Percentiles rank a stretch among this genome's conserved stretches.
These are phyloP conservation scores for Trachelus iudaicus DNA, from an alignment of 2,888 invertebrate species.

Conservation along the genomic window DNA sequence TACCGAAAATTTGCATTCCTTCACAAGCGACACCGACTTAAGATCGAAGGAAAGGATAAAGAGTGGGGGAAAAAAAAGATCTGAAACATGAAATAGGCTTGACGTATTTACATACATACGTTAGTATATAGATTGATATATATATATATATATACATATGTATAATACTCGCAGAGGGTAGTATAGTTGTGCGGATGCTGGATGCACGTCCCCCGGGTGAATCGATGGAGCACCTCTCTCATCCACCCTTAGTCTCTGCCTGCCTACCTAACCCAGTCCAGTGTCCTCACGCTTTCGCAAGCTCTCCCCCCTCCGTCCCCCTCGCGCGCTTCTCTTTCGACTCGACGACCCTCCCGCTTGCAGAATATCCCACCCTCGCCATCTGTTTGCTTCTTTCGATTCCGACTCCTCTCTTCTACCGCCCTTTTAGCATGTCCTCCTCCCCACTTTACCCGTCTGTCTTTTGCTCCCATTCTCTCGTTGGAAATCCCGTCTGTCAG, in stretches of 20 bases:
- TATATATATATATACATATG: too few species aligned
- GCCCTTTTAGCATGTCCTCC: not conserved
- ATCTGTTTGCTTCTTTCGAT: too few species aligned
- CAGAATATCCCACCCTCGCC: too few species aligned
- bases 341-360: too few species aligned
- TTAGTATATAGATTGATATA: too few species aligned
- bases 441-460: too few species aligned
- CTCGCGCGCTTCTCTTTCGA: not conserved
- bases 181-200: conserved; percentile 34
- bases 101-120: too few species aligned
- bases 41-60: not conserved
- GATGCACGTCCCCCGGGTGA: conserved; percentile 58
- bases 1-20: too few species aligned
- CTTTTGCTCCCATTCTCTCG: not conserved
- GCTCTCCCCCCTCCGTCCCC: not conserved
- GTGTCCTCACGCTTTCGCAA: conserved; percentile 22
- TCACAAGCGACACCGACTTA: too few species aligned
- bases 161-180: not conserved
- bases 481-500: conserved; percentile 21
- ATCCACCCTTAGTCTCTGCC: conserved; percentile 32
- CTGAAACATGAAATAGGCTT: not conserved
- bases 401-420: not conserved
- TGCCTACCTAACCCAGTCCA: conserved; percentile 30
- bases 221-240: conserved; percentile 55
- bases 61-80: not conserved